Evolutionary conservation across 2,113 vertebrate species (phyloP), one percentile per base, ranked within the genome.

Genomic region (Atrichornis clamosus): DNA sequence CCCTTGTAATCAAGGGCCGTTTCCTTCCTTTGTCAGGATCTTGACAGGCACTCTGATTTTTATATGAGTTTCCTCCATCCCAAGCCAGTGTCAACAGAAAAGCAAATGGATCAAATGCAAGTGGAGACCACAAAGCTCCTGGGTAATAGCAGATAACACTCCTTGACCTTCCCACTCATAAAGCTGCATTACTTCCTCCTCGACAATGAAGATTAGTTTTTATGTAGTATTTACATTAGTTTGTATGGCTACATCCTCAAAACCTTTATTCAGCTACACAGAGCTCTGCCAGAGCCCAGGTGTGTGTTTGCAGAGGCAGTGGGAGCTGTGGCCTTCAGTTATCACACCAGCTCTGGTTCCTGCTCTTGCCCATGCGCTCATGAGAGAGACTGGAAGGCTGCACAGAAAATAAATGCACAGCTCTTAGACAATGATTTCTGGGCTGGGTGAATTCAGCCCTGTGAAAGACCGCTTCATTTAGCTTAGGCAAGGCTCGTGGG

Each of bases 91-190:
- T 95, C 95, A 96, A 96, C 8, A 97, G 80, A 89, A 84, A 90
- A 84, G 68, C 47, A 68, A 93, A 88, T 89, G 90, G 95, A 90
- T 90, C 49, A 95, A 89, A 78, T 69, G 58, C 65, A 89, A 90
- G 89, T 35, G 73, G 68, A 94, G 70, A 59, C 78, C 87, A 83
- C 83, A 81, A 60, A 96, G 84, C 55, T 91, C 93, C 62, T 18
- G 26, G 42, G 85, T 87, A 93, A 92, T 84, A 84, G 37, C 11
- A 33, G 92, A 79, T 96, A 95, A 94, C 83, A 90, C 79, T 92
- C 86, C 88, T 89, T 93, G 90, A 94, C 96, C 96, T 97, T 97
- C 92, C 88, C 8, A 10, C 95, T 89, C 88, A 84, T 92, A 96
- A 96, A 96, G 49, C 41, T 84, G 50, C 62, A 87, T 90, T 95